phyloP scores from a whole-genome alignment of 2,113 vertebrate species.

The Notothenia rossii region DNA sequence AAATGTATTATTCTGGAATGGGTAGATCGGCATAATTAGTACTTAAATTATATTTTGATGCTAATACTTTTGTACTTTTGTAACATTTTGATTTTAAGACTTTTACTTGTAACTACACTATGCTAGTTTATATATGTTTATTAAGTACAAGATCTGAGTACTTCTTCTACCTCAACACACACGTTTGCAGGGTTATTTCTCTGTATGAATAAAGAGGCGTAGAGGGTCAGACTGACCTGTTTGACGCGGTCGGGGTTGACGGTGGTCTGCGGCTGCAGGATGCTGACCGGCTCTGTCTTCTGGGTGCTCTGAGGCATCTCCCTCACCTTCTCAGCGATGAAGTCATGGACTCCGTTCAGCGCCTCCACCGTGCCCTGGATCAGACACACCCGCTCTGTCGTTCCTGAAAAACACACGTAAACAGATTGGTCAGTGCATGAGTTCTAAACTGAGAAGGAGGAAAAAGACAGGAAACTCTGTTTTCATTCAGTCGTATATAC shows the following conservation, averaged over 20 bases:
- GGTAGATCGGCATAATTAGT: no score
- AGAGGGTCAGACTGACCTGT: slow-evolving; percentile 80
- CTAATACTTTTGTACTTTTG: no score
- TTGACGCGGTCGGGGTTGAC: slow-evolving; percentile 96
- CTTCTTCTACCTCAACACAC: no score
- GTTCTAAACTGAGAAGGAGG: background rate
- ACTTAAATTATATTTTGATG: no score
- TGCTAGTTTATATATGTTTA: no score
- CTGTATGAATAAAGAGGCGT: background rate
- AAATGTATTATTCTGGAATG: no score
- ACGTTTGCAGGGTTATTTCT: no score
- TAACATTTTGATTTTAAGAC: no score
- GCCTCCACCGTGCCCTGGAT: slow-evolving; percentile 94
- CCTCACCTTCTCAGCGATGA: slow-evolving; percentile 94
- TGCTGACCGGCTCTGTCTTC: slow-evolving; percentile 92
- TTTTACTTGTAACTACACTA: no score
- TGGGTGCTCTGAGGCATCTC: slow-evolving; percentile 94
- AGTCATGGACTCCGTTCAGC: slow-evolving; percentile 92
- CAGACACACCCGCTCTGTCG: slow-evolving; percentile 93
- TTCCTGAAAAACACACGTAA: slow-evolving; percentile 83
- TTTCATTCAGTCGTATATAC: no score
- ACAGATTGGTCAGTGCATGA: slow-evolving; percentile 29
- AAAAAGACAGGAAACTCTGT: no score
- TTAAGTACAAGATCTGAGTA: no score
- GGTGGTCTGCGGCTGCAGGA: slow-evolving; percentile 93